Conservation (phyloP, 2,797 vertebrate species). For the Gymnodraco acuticeps region DNA sequence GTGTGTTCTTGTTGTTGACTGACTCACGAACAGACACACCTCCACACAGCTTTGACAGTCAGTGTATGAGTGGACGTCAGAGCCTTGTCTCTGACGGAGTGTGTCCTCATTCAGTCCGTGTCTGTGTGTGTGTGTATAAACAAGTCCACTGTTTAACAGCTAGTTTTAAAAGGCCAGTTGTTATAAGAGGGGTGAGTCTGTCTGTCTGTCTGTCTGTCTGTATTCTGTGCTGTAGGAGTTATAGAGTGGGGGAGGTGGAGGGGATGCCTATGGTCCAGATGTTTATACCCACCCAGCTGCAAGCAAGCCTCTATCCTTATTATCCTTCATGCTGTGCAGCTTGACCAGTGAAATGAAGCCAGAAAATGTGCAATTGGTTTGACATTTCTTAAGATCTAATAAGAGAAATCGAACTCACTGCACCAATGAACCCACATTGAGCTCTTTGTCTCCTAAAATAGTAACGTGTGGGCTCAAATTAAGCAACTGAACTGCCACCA, state of each 20-base stretch:
- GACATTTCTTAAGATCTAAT: background rate
- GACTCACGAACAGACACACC: constrained; percentile 29
- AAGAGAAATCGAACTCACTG: background rate
- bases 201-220: constrained; percentile 38
- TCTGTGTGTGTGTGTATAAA: constrained; percentile 27
- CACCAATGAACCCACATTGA: background rate
- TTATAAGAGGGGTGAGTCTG: constrained; percentile 49
- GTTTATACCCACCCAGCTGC: constrained; percentile 34
- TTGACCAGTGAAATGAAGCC: background rate
- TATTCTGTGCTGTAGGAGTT: constrained; percentile 52
- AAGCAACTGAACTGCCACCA: constrained; percentile 34
- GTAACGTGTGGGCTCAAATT: constrained; percentile 34
- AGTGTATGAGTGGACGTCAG: constrained; percentile 57
- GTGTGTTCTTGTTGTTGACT: background rate
- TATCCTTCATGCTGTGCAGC: constrained; percentile 27
- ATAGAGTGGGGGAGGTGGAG: constrained; percentile 39
- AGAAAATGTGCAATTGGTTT: constrained; percentile 9
- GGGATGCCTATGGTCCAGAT: constrained; percentile 60
- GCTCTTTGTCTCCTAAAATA: constrained; percentile 34
- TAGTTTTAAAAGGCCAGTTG: constrained; percentile 57
- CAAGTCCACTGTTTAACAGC: constrained; percentile 38
- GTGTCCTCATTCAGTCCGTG: constrained; percentile 30
- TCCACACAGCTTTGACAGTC: constrained; percentile 26
- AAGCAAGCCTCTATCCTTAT: constrained; percentile 31
- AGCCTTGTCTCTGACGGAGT: background rate